Conservation (phyloP, 2,797 vertebrate genomes). For the Pyrocephalus nanus region DNA sequence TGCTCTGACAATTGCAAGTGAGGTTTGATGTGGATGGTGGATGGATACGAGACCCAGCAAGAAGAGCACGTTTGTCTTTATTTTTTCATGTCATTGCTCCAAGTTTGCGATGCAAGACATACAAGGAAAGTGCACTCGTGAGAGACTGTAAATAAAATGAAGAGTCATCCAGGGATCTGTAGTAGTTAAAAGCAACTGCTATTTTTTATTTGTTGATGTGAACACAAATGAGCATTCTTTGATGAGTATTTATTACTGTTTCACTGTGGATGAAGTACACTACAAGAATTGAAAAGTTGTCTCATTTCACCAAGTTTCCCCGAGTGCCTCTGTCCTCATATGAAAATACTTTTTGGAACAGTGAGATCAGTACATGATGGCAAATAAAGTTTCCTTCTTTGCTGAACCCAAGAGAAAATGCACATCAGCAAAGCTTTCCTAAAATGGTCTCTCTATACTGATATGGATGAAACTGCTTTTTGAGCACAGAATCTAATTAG, state of each 20-base stretch:
- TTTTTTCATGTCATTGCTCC: not conserved
- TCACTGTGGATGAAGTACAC: not conserved
- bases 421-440: not conserved
- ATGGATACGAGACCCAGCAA: not conserved
- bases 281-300: not conserved
- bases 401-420: not conserved
- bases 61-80: not conserved
- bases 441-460: not conserved
- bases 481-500: not conserved
- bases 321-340: not conserved
- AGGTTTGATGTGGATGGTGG: not conserved
- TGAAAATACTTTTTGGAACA: not conserved
- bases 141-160: conserved; percentile 3
- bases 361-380: not conserved
- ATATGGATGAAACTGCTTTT: not conserved
- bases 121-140: not conserved
- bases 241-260: conserved; percentile 33
- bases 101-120: not conserved
- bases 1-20: not conserved
- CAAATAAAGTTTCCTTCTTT: not conserved
- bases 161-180: not conserved
- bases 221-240: conserved; percentile 32
- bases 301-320: not conserved
- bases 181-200: conserved; percentile 16
- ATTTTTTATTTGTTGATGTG: conserved; percentile 23